Evolutionary conservation across 1,140 invertebrate species (phyloP).

Genomic region (Drosophila bocki): DNA sequence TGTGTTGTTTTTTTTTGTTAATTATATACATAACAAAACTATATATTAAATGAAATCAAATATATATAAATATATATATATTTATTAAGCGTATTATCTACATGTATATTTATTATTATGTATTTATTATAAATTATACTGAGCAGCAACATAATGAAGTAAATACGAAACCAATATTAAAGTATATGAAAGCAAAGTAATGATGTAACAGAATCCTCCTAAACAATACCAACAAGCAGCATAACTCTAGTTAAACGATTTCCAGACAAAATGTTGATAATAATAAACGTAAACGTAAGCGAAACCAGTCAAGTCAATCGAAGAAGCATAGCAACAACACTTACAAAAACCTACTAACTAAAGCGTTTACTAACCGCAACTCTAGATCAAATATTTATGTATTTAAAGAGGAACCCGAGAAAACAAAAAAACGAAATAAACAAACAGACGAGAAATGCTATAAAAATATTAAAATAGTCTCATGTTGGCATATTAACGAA

Average conservation of each 20-base stretch:
- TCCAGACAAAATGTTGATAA: conserved; percentile 73
- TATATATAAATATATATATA: conserved; percentile 59
- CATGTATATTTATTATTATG: conserved; percentile 84
- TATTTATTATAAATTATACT: conserved; percentile 83
- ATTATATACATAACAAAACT: conserved; percentile 81
- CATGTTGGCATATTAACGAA: conserved; percentile 61
- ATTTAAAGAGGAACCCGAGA: conserved; percentile 29
- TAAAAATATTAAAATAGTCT: conserved; percentile 59
- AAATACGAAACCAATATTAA: conserved; percentile 46
- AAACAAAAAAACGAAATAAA: conserved; percentile 25
- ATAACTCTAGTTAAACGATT: conserved; percentile 71
- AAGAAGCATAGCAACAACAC: conserved; percentile 74
- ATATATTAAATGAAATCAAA: conserved; percentile 60
- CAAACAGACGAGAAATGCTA: conserved; percentile 28
- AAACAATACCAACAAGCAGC: conserved; percentile 69
- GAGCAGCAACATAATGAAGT: conserved; percentile 64
- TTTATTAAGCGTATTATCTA: conserved; percentile 84
- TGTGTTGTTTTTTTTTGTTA: conserved; percentile 83
- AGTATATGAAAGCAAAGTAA: conserved; percentile 51
- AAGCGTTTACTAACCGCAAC: conserved; percentile 71
- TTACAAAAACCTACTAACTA: conserved; percentile 62
- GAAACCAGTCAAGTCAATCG: conserved; percentile 76
- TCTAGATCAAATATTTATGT: conserved; percentile 65
- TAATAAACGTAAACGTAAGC: conserved; percentile 72
- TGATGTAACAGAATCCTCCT: conserved; percentile 76